Conservation (phyloP, 2,888 invertebrate species). For the Caenorhabditis sp. region DNA sequence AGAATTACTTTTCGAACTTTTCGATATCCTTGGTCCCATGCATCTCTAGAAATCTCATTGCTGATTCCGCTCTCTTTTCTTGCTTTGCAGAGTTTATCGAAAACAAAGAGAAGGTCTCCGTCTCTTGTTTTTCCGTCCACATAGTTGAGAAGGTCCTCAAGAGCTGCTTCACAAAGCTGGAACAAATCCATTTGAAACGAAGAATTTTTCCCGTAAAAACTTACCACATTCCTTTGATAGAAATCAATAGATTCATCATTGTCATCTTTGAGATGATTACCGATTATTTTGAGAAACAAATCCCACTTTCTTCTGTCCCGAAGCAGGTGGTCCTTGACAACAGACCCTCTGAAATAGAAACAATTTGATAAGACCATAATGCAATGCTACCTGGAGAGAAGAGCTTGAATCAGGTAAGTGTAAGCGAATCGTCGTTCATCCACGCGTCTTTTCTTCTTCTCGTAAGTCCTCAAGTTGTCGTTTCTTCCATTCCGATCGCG, state of each 20-base stretch:
- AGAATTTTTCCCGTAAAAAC: background rate
- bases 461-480: too few relatives aligned
- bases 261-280: constrained; percentile 15
- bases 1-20: constrained; percentile 46
- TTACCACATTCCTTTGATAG: constrained; percentile 26
- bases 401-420: constrained; percentile 34
- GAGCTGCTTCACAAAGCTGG: constrained; percentile 52
- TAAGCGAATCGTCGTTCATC: constrained; percentile 46
- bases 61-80: background rate
- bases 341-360: constrained; percentile 43
- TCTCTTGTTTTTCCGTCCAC: constrained; percentile 18
- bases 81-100: constrained; percentile 27
- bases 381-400: constrained; percentile 35
- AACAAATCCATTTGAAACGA: background rate
- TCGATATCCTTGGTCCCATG: constrained; percentile 45
- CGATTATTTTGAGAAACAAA: constrained; percentile 22
- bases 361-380: too few relatives aligned
- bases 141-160: constrained; percentile 46
- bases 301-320: background rate
- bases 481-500: too few relatives aligned
- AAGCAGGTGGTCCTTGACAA: constrained; percentile 56
- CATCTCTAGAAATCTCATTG: constrained; percentile 37
- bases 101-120: constrained; percentile 10
- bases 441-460: background rate
- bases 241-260: background rate